Percentiles rank a stretch among this genome's conserved stretches.
phyloP scores from a whole-genome alignment of 2,888 invertebrate species.

The Drosophila nr. medialis region DNA sequence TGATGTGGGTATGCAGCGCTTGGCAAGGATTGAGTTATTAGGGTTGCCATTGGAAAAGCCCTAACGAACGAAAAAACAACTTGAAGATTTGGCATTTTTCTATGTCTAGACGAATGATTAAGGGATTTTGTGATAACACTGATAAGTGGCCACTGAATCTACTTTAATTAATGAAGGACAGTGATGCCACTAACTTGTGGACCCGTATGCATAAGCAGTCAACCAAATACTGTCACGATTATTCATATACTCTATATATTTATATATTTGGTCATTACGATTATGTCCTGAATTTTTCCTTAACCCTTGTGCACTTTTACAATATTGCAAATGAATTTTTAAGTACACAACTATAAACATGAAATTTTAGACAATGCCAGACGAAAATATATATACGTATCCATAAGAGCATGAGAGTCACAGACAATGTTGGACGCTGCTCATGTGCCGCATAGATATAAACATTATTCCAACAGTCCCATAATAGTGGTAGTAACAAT shows the following conservation, averaged over 20 bases:
- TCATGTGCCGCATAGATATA: slow-evolving; percentile 16
- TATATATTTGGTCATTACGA: background rate
- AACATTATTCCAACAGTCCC: slow-evolving; percentile 33
- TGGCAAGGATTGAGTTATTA: slow-evolving; percentile 41
- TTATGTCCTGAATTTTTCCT: background rate
- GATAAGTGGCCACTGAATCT: background rate
- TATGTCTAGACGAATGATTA: slow-evolving; percentile 23
- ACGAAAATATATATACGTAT: background rate
- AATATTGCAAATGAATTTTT: background rate
- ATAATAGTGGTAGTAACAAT: slow-evolving; percentile 66
- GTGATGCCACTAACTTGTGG: background rate
- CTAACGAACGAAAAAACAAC: background rate
- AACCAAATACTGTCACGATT: background rate
- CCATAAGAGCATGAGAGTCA: background rate
- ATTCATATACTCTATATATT: background rate
- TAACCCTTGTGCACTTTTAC: background rate
- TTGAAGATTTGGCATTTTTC: background rate
- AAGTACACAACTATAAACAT: background rate
- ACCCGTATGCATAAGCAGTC: background rate
- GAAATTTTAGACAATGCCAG: background rate
- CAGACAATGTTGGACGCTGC: background rate
- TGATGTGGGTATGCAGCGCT: slow-evolving; percentile 41
- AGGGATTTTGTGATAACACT: background rate
- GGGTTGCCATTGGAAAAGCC: slow-evolving; percentile 25
- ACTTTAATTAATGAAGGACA: background rate